phyloP scores from a whole-genome alignment of 1,140 invertebrate genomes.

The Halictus rubicundus region DNA sequence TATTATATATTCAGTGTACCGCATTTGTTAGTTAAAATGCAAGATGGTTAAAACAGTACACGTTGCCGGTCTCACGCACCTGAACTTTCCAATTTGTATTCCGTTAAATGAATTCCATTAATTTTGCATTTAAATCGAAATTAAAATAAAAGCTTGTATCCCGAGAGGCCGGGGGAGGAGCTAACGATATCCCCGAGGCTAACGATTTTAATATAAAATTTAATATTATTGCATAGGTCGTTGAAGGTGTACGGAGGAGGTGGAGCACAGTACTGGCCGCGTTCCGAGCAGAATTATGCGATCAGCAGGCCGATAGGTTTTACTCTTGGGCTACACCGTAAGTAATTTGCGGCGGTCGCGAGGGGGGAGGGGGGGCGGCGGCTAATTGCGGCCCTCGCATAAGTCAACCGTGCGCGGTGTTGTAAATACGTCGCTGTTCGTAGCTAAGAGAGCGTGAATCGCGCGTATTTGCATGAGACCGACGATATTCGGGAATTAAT shows the following conservation, averaged over 20 bases:
- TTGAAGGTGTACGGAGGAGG: not conserved
- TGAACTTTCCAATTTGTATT: too few relatives aligned
- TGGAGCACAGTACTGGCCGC: not conserved
- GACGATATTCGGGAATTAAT: conserved; percentile 39
- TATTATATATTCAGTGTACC: too few relatives aligned
- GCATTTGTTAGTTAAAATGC: too few relatives aligned
- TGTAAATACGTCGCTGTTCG: conserved; percentile 52
- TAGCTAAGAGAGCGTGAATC: conserved; percentile 41
- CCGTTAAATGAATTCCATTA: too few relatives aligned
- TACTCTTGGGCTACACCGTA: conserved; percentile 43
- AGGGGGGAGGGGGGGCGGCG: conserved; percentile 17
- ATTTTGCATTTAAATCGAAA: too few relatives aligned
- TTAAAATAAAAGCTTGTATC: too few relatives aligned
- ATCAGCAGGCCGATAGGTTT: conserved; percentile 50
- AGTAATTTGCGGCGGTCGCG: conserved; percentile 55
- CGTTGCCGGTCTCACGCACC: too few relatives aligned
- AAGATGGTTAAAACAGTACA: too few relatives aligned
- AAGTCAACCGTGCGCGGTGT: conserved; percentile 43
- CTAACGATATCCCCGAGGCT: too few relatives aligned
- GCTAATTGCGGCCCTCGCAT: conserved; percentile 57
- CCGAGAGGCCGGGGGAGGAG: too few relatives aligned
- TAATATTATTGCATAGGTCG: not conserved
- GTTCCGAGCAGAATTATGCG: conserved; percentile 34
- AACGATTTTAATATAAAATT: not conserved
- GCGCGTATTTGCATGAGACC: conserved; percentile 36